Evolutionary conservation across 2,888 invertebrate species (phyloP), one percentile per base, ranked within the genome.

Genomic region (Hydriomena furcata): DNA sequence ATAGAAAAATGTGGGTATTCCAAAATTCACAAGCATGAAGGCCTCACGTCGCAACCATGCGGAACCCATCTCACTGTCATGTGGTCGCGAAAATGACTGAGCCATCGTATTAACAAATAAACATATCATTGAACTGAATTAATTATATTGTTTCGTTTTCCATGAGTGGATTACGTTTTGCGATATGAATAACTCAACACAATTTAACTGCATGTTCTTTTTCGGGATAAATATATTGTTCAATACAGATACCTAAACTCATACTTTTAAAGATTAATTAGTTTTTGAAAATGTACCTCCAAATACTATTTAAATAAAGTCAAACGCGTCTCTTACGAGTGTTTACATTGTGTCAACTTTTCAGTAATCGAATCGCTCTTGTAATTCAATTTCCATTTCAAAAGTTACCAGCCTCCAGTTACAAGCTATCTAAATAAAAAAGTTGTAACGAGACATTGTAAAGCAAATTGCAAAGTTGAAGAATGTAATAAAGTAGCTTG

Each of bases 381-480:
- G 32, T 38, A 34, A 43, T 27, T 34, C 10, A 44, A 50, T 44
- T 35, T 40, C 34, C 37, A 23, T 32, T 36, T 37, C 20, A 40
- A 48, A 30, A 47, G 27, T 35, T 40, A 23, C 27, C 34, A 36
- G 28, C 41, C 11, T 27, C 25, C 41, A 20, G 37, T 40, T 40
- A 40, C 35, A 51, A 51, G 44, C 40, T 51, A 51, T 45, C 44
- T 45, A 30, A 35, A 51, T 44, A n/a, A 44, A 50, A 44, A 46
- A 36, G 13, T 51, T 45, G 44, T 38, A 49, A 43, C 38, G 32
- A 38, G 38, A 23, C 28, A 32, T 43, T 43, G 35, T 44, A 37
- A 17, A 12, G 21, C 7, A 28, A 40, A 40, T 28, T 37, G 31
- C 10, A 12, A 51, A 40, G 44, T 40, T 50, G 28, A 34, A 30